phyloP scores from a whole-genome alignment of 2,888 invertebrate species.

The Drosophila leonis region DNA sequence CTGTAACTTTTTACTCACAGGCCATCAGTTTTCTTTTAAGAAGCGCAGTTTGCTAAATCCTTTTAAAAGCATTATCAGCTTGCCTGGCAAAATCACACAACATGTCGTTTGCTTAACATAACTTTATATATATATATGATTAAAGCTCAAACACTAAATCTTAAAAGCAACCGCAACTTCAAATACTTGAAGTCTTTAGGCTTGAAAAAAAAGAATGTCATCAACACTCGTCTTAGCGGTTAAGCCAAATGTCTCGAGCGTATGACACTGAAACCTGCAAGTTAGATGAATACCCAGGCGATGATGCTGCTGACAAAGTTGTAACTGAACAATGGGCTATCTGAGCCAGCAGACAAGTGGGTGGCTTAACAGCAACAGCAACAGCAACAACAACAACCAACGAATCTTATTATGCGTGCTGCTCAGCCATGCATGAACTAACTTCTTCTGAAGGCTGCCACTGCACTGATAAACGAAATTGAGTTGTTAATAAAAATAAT shows the following conservation, averaged over 20 bases:
- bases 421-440: conserved; percentile 35
- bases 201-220: conserved; percentile 29
- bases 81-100: background rate
- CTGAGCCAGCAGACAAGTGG: conserved; percentile 35
- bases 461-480: conserved; percentile 21
- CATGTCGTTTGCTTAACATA: background rate
- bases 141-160: background rate
- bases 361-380: conserved; percentile 10
- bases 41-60: fast-evolving
- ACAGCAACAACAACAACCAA: background rate
- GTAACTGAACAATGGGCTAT: conserved; percentile 38
- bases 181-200: conserved; percentile 19
- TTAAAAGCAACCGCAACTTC: conserved; percentile 6
- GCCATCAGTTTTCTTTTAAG: background rate
- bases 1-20: background rate
- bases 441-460: conserved; percentile 18
- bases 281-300: conserved; percentile 19
- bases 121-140: background rate
- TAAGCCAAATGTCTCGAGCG: conserved; percentile 49
- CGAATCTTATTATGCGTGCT: conserved; percentile 27
- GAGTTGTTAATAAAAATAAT: conserved; percentile 29
- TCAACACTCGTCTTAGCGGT: conserved; percentile 41
- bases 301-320: conserved; percentile 6
- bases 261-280: conserved; percentile 30
- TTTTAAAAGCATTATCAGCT: background rate